Conservation (phyloP, 2,113 vertebrate species). For the Microtus pennsylvanicus region DNA sequence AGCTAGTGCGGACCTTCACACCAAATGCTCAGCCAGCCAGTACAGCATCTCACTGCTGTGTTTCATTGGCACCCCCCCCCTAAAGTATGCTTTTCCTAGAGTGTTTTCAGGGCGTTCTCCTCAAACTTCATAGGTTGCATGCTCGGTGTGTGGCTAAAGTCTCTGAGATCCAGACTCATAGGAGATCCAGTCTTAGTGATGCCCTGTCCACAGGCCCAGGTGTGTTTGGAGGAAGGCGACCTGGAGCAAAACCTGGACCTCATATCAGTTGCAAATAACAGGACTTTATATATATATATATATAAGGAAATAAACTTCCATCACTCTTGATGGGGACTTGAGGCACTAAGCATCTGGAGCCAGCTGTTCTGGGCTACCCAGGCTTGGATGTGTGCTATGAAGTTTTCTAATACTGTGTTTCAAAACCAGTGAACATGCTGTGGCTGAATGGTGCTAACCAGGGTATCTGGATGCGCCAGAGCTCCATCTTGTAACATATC, state of each 20-base stretch:
- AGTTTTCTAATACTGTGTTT: neutral
- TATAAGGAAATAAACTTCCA: neutral
- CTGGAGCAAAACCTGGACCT: neutral
- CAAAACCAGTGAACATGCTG: neutral
- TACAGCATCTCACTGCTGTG: rapidly evolving
- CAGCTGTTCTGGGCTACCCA: neutral
- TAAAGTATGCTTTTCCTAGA: no score
- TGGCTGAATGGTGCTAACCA: neutral
- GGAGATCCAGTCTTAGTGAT: no score
- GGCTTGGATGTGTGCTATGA: neutral
- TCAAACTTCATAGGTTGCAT: neutral
- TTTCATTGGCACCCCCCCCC: no score
- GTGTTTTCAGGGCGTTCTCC: neutral
- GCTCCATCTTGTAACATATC: neutral
- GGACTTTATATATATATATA: no score
- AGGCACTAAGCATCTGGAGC: neutral
- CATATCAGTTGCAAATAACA: rapidly evolving
- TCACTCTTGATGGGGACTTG: neutral
- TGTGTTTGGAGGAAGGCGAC: no score
- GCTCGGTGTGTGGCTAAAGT: rapidly evolving
- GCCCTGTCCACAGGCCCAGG: neutral
- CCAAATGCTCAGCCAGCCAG: rapidly evolving
- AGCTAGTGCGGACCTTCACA: neutral
- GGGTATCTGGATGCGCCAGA: neutral
- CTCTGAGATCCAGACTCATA: neutral